Conservation (phyloP, 2,797 vertebrate species). For the Chaunax sp. region DNA sequence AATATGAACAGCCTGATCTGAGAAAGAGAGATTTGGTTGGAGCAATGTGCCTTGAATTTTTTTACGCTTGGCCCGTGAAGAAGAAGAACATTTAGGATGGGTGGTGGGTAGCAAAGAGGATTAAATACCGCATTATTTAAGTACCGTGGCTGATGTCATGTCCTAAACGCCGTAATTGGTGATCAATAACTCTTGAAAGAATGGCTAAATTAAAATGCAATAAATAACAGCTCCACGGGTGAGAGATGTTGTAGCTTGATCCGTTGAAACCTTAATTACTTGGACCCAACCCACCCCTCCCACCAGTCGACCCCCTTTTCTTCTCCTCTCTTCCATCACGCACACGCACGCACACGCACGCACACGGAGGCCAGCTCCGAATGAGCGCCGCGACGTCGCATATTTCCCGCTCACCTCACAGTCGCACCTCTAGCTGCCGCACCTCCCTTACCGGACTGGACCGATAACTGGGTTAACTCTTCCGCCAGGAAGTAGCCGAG, state of each 20-base stretch:
- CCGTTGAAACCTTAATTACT: conserved; percentile 60
- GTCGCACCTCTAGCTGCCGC: conserved; percentile 54
- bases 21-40: conserved; percentile 3
- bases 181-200: conserved; percentile 63
- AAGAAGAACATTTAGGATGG: conserved; percentile 13
- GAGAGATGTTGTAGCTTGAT: conserved; percentile 36
- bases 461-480: conserved; percentile 67
- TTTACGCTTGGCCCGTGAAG: neutral
- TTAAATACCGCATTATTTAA: conserved; percentile 65
- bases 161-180: conserved; percentile 74
- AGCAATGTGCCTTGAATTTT: conserved; percentile 5
- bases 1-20: conserved; percentile 21
- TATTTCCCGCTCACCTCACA: conserved; percentile 51
- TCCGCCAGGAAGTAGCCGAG: conserved; percentile 53
- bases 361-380: conserved; percentile 30
- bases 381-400: conserved; percentile 42
- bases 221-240: conserved; percentile 16
- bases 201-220: conserved; percentile 47
- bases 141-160: conserved; percentile 72
- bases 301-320: neutral
- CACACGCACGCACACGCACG: conserved; percentile 21
- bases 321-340: conserved; percentile 2
- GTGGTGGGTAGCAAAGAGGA: neutral
- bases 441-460: conserved; percentile 63
- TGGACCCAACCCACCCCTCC: conserved; percentile 20